Evolutionary conservation across 2,797 vertebrate genomes (phyloP).

Genomic region (Urosaurus nigricauda): DNA sequence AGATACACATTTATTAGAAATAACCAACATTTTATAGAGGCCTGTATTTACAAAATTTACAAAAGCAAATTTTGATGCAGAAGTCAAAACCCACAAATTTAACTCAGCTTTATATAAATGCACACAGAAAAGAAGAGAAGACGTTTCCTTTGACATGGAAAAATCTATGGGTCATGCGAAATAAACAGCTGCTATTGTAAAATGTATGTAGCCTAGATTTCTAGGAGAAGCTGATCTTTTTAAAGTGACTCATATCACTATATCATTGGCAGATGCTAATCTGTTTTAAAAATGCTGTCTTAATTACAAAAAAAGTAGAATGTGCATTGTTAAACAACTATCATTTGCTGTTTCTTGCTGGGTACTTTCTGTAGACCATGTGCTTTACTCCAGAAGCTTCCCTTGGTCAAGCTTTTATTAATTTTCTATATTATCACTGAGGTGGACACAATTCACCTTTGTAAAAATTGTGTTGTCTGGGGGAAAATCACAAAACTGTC

Average conservation of each 20-base stretch:
- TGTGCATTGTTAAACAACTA: conserved; percentile 38
- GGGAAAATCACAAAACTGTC: conserved; percentile 55
- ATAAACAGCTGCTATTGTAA: conserved; percentile 60
- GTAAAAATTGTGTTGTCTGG: conserved; percentile 44
- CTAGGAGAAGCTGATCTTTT: neutral
- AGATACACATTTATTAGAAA: neutral
- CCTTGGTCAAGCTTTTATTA: conserved; percentile 34
- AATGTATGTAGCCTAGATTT: conserved; percentile 54
- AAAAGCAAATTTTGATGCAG: neutral
- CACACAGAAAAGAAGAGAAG: neutral
- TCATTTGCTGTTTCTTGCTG: neutral
- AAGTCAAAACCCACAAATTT: neutral
- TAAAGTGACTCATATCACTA: conserved; percentile 41
- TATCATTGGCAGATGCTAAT: conserved; percentile 40
- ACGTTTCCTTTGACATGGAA: conserved; percentile 1
- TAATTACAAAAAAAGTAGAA: conserved; percentile 27
- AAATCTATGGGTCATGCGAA: conserved; percentile 40
- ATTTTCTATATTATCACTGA: conserved; percentile 37
- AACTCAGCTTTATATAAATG: neutral
- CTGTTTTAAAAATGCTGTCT: conserved; percentile 43
- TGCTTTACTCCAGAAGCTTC: conserved; percentile 13
- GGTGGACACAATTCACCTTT: conserved; percentile 44
- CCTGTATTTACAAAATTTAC: neutral
- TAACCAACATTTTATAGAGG: no score
- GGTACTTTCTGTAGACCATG: conserved; percentile 26